Evolutionary conservation across 2,113 vertebrate species (phyloP), one percentile per base, ranked within the genome.

Genomic region (Hippocampus abdominalis): DNA sequence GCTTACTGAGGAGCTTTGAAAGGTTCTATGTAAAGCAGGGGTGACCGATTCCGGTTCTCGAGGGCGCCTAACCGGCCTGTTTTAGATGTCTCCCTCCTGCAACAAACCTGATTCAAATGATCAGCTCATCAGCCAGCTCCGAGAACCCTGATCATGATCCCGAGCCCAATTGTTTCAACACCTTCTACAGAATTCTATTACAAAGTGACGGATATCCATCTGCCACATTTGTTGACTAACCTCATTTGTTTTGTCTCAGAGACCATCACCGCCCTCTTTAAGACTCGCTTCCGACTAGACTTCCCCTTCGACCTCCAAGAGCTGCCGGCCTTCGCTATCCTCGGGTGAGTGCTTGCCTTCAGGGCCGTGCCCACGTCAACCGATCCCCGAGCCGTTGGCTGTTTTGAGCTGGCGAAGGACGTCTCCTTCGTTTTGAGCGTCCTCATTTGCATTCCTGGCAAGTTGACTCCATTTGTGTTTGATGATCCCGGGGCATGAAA

Each of bases 221-320:
- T 39, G 32, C 11, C 32, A n/a, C 32, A 11, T 39, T 11, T 72
- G 39, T 49, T 69, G 11, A 15, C 25, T 15, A 25, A 27, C 25
- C 25, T 57, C 5, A 27, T 18, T 32, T 60, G 13, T 29, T 72
- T 68, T 64, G 63, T 69, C 70, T 76, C 91, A 99, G 97, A 99
- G 90, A 99, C 97, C 12, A 99, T 99, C 86, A 99, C 97, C 0
- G 97, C 97, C 1, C 94, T 99, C 72, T 99, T 99, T 90, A 99
- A 98, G 92, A 99, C 97, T 2, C 94, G 96, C 8, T 98, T 98
- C 89, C 95, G 97, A n/a, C 92, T 99, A 0, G 97, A 98, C 88
- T 99, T 98, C 82, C 97, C 97, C 8, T 99, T 99, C 15, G 97
- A 99, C 91, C 94, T 99, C 68, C 97, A 99, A 91, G 97, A 98